Conservation (phyloP, 23 tunicate species). For the Styela clava region DNA sequence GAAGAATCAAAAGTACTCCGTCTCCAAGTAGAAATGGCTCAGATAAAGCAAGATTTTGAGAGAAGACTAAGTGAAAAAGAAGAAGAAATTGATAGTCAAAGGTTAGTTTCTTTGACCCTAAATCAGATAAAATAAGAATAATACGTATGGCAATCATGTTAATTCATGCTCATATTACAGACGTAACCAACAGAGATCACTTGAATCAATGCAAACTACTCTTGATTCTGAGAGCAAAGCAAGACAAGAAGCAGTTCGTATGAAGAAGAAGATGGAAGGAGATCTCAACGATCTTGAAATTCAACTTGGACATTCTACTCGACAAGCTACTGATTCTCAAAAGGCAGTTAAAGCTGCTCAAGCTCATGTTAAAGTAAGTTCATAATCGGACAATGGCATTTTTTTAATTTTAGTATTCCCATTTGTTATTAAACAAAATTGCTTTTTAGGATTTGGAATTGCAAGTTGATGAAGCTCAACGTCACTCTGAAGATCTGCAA, state of each 20-base stretch:
- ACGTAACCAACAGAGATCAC: slow-evolving; percentile 40
- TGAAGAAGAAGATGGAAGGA: slow-evolving; percentile 36
- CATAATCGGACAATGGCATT: no score
- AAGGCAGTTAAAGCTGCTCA: slow-evolving; percentile 76
- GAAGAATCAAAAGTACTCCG: slow-evolving; percentile 47
- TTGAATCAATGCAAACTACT: slow-evolving; percentile 52
- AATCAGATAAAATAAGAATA: no score
- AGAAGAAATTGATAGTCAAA: slow-evolving; percentile 40
- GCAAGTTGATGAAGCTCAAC: slow-evolving; percentile 82
- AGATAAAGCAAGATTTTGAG: slow-evolving; percentile 44
- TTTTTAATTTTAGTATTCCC: no score
- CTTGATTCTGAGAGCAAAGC: slow-evolving; percentile 41
- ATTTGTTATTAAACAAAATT: no score
- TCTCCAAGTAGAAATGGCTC: slow-evolving; percentile 51
- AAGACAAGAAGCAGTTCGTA: slow-evolving; percentile 34
- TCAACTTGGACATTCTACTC: slow-evolving; percentile 76
- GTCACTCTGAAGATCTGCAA: slow-evolving; percentile 73
- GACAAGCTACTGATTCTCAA: slow-evolving; percentile 91
- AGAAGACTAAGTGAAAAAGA: slow-evolving; percentile 50
- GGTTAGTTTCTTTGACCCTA: not conserved
- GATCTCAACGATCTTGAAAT: slow-evolving; percentile 35
- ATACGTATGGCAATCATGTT: not conserved
- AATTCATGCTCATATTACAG: not conserved
- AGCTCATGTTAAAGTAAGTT: slow-evolving; percentile 72
- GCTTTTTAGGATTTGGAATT: slow-evolving; percentile 52